Evolutionary conservation across 2,888 invertebrate genomes (phyloP).

Genomic region (Callosobruchus maculatus): DNA sequence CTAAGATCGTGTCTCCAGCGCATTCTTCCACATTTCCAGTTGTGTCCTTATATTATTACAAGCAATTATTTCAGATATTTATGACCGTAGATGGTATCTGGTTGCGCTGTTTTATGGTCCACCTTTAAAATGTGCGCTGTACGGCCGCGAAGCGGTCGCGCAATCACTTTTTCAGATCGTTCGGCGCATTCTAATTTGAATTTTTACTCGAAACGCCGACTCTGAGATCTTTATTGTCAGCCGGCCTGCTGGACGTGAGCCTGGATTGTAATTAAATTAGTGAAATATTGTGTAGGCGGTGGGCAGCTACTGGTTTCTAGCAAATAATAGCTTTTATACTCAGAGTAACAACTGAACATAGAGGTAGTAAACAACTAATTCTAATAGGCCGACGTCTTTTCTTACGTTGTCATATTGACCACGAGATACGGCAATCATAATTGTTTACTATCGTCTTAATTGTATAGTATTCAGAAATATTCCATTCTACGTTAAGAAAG

Average conservation of each 20-base stretch:
- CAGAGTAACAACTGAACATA: too few relatives aligned
- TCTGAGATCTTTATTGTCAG: neutral
- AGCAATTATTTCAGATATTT: neutral
- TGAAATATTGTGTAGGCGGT: neutral
- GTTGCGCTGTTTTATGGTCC: neutral
- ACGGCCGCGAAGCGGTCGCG: neutral
- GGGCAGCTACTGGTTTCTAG: neutral
- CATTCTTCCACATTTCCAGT: neutral
- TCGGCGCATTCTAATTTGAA: neutral
- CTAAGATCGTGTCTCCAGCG: neutral
- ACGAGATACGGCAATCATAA: too few relatives aligned
- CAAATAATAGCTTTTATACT: neutral
- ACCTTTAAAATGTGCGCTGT: neutral
- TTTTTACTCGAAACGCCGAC: neutral
- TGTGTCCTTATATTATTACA: neutral
- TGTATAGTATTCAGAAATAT: too few relatives aligned
- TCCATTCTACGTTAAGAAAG: too few relatives aligned
- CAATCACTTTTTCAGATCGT: neutral
- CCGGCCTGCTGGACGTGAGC: neutral
- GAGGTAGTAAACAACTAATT: too few relatives aligned
- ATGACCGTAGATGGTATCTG: neutral
- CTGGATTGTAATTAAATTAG: neutral
- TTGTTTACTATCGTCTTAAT: too few relatives aligned
- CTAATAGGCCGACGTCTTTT: too few relatives aligned
- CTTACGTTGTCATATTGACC: too few relatives aligned